A percentile compares a stretch with the other conserved stretches of the same genome.
Evolutionary conservation across 2,113 vertebrate genomes (phyloP).

Genomic region (Anoura caudifer): DNA sequence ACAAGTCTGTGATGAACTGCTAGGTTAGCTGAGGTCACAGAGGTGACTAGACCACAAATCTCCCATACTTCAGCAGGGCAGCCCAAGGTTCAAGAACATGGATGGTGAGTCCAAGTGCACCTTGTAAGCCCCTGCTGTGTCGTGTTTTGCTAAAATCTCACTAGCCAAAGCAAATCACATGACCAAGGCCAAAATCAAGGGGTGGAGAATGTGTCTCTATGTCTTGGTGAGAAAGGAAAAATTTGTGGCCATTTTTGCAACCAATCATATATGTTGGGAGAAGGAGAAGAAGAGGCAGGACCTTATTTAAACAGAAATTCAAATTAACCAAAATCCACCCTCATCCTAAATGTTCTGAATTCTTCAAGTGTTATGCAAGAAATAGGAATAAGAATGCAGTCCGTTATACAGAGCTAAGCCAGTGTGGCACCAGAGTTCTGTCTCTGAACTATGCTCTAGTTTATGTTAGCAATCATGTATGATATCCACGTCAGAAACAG

Average conservation of each 20-base stretch:
- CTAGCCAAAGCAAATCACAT: background rate
- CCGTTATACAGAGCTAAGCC: background rate
- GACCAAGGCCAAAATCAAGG: background rate
- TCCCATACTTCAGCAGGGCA: background rate
- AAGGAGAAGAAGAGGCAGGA: background rate
- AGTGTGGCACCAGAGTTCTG: background rate
- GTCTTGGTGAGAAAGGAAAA: background rate
- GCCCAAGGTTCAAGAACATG: background rate
- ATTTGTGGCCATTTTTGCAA: background rate
- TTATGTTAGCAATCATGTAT: background rate
- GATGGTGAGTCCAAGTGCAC: background rate
- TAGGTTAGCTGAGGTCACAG: background rate
- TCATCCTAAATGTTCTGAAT: conserved; percentile 6
- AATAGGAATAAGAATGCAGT: background rate
- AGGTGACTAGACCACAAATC: background rate
- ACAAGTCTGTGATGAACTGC: background rate
- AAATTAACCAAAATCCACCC: background rate
- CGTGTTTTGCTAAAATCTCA: background rate
- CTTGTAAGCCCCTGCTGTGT: background rate
- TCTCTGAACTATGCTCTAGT: background rate
- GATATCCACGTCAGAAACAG: background rate
- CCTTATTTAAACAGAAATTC: conserved; percentile 26
- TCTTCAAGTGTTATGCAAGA: background rate
- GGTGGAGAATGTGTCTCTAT: background rate
- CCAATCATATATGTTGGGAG: background rate